These are phyloP conservation scores for Parazoanthus swiftii DNA, from an alignment of 92 coral and sea anemone genomes.

Conservation along the genomic window DNA sequence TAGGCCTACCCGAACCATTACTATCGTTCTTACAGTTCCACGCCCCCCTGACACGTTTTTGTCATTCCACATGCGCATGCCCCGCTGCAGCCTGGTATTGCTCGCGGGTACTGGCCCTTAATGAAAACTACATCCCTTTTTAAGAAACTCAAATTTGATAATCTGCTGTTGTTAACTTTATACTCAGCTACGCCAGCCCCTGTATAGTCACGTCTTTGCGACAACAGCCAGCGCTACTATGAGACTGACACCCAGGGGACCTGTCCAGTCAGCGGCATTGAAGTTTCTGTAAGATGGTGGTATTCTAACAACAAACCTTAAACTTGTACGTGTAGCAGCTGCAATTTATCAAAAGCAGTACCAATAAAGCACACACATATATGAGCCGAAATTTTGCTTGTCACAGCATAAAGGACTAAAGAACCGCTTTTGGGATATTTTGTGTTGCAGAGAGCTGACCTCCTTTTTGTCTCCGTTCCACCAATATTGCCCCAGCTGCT, in stretches of 20 bases:
- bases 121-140: neutral
- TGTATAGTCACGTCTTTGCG: conserved; percentile 51
- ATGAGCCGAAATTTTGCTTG: neutral
- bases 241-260: neutral
- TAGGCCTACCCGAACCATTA: no score
- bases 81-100: conserved; percentile 58
- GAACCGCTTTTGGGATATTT: neutral
- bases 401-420: neutral
- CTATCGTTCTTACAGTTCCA: no score
- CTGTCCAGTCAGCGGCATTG: neutral
- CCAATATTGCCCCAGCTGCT: conserved; percentile 1
- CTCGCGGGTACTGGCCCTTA: neutral
- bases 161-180: no score
- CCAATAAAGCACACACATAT: neutral
- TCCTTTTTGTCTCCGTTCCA: neutral
- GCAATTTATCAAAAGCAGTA: neutral
- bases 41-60: no score
- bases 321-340: neutral
- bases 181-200: conserved; percentile 21
- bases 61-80: conserved; percentile 76
- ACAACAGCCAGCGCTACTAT: conserved; percentile 32
- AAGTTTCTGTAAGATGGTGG: neutral
- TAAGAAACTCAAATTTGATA: no score
- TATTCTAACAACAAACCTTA: neutral
- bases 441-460: no score